Evolutionary conservation across 2,888 invertebrate species (phyloP).

Genomic region (Troilus luridus): DNA sequence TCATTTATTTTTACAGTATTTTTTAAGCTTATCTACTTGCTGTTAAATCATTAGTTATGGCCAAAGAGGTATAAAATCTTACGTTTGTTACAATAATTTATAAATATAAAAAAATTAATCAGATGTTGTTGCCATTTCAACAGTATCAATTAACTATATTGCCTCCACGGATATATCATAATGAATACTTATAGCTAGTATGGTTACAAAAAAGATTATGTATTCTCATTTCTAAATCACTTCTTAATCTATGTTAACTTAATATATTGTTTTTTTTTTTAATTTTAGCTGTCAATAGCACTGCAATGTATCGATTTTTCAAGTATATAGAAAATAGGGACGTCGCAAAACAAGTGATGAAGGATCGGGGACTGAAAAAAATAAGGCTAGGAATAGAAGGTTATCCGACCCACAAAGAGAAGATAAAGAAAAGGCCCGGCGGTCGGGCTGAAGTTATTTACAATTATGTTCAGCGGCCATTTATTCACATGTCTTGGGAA

Average conservation of each 20-base stretch:
- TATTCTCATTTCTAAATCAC: no score
- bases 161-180: no score
- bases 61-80: no score
- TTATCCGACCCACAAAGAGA: conserved; percentile 99
- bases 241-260: background rate
- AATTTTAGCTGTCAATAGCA: conserved; percentile 88
- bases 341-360: conserved; percentile 98
- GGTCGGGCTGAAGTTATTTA: conserved; percentile 98
- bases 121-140: no score
- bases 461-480: conserved; percentile 99
- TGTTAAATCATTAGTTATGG: no score
- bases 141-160: no score
- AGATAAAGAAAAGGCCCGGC: conserved; percentile 94
- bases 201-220: background rate
- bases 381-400: conserved; percentile 99
- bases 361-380: conserved; percentile 98
- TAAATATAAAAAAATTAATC: no score
- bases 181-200: background rate
- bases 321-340: conserved; percentile 99
- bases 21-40: no score
- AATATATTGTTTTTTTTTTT: background rate
- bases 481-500: conserved; percentile 99
- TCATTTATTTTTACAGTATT: no score
- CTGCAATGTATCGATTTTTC: conserved; percentile 97
- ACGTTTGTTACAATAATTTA: no score